Evolutionary conservation across 2,113 vertebrate species (phyloP), one percentile per base, ranked within the genome.

Genomic region (Periophthalmus modestus): DNA sequence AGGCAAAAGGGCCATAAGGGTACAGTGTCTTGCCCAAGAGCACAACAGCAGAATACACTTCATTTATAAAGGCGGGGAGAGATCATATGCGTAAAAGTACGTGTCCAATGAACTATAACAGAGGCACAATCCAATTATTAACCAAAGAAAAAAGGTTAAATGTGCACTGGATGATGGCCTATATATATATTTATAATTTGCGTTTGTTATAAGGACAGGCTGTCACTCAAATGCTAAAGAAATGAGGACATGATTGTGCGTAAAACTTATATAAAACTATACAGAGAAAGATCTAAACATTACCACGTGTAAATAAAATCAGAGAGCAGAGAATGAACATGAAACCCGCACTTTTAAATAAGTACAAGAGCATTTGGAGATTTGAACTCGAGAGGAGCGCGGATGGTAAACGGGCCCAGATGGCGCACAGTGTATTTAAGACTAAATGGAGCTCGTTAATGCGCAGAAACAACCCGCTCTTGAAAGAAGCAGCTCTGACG

Each of bases 361-460:
- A 10, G 16, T 36, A 19, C 18, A 7, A 36, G 15, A 10, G 33
- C 61, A 36, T 63, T 36, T 61, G 58, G 21, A 28, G 23, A 15
- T 61, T 34, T 63, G 7, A 63, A 63, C 33, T 15, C n/a, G 28
- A 34, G 58, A 61, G 13, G 11, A 21, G 6, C 21, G 54, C 21
- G 54, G 19, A 16, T n/a, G 21, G 58, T 61, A 16, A 61, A 61
- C 28, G 23, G 58, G 58, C 58, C 58, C 61, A 63, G 61, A 63
- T 63, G 61, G 61, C 16, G 61, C 14, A 18, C 16, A 63, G 33
- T 63, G 61, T 63, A 63, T 63, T 63, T 34, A 63, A 63, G 33
- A 33, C 33, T 63, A 63, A 63, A 63, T 63, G 61, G 61, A 63
- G 28, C 61, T 63, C 61, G 58, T 61, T 61, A 61, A 61, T 61